Conservation (phyloP, 2,113 vertebrate species). For the Etheostoma cragini region DNA sequence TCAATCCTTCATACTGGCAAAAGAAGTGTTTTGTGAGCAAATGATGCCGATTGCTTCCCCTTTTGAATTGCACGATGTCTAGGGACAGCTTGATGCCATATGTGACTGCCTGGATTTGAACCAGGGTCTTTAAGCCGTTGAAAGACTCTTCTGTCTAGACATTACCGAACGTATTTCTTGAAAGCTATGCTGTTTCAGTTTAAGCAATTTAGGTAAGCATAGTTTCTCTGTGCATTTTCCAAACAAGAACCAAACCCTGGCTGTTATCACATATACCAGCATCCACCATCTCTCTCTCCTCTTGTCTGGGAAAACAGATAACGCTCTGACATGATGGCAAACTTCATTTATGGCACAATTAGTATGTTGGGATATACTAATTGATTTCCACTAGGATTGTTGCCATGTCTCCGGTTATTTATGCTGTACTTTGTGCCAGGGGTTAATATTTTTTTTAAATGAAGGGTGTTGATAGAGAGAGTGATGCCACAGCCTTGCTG, state of each 20-base stretch:
- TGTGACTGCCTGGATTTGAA: conserved; percentile 60
- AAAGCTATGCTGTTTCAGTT: conserved; percentile 21
- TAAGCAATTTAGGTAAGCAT: not conserved
- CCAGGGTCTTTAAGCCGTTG: conserved; percentile 49
- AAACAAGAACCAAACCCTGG: conserved; percentile 11
- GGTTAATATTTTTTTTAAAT: conserved; percentile 24
- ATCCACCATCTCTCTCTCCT: conserved; percentile 9
- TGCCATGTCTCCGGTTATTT: conserved; percentile 49
- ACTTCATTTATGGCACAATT: conserved; percentile 37
- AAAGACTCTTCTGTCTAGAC: conserved; percentile 32
- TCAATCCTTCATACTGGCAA: conserved; percentile 70
- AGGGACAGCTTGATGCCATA: conserved; percentile 68
- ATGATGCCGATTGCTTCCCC: conserved; percentile 55
- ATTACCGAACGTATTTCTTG: conserved; percentile 28
- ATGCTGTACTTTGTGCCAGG: conserved; percentile 17
- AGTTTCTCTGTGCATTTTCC: not conserved
- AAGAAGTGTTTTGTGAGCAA: conserved; percentile 52
- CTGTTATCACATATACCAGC: not conserved
- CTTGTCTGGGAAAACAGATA: conserved; percentile 33
- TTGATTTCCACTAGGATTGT: conserved; percentile 22
- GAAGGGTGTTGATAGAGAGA: conserved; percentile 3
- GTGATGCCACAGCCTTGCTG: not conserved
- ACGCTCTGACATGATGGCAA: conserved; percentile 33
- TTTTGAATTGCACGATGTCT: conserved; percentile 55
- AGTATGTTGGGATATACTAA: conserved; percentile 23